These are phyloP conservation scores for Lochmaea capreae DNA, from an alignment of 2,888 invertebrate genomes.

Conservation along the genomic window DNA sequence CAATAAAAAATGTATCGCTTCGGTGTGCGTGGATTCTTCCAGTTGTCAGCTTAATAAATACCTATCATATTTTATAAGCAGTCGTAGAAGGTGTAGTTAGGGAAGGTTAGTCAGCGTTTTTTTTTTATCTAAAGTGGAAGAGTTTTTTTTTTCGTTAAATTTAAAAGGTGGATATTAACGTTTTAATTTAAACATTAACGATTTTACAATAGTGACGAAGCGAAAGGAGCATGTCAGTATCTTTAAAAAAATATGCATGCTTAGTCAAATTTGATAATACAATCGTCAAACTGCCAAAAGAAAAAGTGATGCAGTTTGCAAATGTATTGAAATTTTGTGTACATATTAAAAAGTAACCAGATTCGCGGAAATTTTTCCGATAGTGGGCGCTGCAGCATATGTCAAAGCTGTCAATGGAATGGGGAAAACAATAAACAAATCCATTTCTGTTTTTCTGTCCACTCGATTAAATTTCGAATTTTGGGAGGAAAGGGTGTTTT, in stretches of 20 bases:
- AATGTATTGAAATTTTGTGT: too few species aligned
- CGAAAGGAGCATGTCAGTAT: not conserved
- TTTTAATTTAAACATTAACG: conserved; percentile 18
- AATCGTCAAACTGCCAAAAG: too few species aligned
- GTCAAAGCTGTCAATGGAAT: too few species aligned
- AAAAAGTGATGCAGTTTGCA: too few species aligned
- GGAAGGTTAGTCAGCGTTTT: conserved; percentile 41
- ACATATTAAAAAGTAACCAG: too few species aligned
- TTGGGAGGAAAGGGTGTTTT: too few species aligned
- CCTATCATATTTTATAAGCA: conserved; percentile 42
- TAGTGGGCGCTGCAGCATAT: too few species aligned
- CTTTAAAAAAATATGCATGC: not conserved
- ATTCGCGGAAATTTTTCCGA: too few species aligned
- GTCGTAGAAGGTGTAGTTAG: conserved; percentile 38
- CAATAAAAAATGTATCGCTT: conserved; percentile 21
- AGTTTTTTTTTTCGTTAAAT: conserved; percentile 33
- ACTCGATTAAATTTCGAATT: too few species aligned
- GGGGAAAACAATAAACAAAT: too few species aligned
- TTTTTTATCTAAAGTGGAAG: conserved; percentile 34
- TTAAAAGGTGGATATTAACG: conserved; percentile 42
- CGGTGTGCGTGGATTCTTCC: conserved; percentile 33
- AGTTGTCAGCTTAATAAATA: conserved; percentile 44
- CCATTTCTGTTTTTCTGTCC: too few species aligned
- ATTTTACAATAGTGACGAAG: not conserved
- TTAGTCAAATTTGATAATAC: too few species aligned